Percentiles rank a stretch among this genome's conserved stretches.
Conservation (phyloP, 2,113 vertebrate species). For the Sterrhoptilus dennistouni region DNA sequence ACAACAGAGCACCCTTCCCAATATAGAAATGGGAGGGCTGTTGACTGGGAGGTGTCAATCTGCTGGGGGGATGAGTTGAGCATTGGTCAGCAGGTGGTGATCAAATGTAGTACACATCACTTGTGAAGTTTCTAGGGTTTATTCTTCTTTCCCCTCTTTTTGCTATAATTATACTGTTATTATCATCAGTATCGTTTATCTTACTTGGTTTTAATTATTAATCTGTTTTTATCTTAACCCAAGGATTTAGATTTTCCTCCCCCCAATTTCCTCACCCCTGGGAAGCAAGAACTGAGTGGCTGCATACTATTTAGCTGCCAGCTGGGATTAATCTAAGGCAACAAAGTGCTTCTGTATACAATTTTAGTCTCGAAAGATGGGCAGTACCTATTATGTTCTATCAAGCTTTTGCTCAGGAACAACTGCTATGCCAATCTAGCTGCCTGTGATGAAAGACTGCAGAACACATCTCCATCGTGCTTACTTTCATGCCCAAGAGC, state of each 20-base stretch:
- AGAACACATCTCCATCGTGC: neutral
- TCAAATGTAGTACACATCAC: neutral
- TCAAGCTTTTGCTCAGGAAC: neutral
- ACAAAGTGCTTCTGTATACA: too few species aligned
- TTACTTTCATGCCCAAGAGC: neutral
- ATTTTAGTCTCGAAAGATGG: neutral
- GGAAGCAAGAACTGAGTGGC: neutral
- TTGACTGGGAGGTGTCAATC: neutral
- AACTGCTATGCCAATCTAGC: neutral
- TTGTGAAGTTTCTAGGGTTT: neutral
- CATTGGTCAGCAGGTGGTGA: neutral
- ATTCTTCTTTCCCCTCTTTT: neutral
- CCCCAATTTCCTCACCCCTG: neutral
- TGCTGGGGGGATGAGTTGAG: neutral
- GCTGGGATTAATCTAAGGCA: neutral
- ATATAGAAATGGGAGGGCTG: neutral
- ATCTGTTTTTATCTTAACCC: neutral
- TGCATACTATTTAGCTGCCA: neutral
- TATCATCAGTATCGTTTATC: neutral
- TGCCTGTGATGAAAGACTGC: neutral
- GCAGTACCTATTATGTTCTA: neutral
- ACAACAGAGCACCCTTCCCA: neutral
- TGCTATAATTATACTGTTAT: neutral
- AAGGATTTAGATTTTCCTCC: neutral
- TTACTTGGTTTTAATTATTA: neutral